These are phyloP conservation scores for Glossophaga mutica DNA, from an alignment of 2,797 vertebrate species.

Conservation along the genomic window DNA sequence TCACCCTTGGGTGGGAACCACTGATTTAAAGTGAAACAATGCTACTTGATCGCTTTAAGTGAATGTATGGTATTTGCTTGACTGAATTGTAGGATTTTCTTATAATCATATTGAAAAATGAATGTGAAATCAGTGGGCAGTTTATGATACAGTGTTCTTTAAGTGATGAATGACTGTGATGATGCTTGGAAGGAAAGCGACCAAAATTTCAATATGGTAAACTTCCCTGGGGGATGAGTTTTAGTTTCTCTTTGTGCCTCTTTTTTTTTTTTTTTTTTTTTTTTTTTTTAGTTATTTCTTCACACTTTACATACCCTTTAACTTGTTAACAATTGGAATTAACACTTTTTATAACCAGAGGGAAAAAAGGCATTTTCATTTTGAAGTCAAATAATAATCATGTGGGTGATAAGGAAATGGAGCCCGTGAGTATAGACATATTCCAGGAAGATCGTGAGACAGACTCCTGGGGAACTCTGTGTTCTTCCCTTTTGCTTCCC, in stretches of 20 bases:
- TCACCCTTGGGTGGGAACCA: background rate
- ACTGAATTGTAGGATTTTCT: background rate
- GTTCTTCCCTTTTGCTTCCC: background rate
- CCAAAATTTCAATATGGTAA: background rate
- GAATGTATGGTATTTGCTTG: background rate
- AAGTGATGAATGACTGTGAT: background rate
- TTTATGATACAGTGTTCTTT: background rate
- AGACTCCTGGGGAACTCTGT: background rate
- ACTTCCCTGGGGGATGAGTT: background rate
- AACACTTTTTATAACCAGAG: background rate
- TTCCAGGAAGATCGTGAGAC: background rate
- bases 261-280: background rate
- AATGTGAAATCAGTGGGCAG: background rate
- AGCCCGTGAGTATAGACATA: background rate
- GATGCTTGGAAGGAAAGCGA: background rate
- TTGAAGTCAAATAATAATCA: background rate
- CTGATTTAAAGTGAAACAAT: background rate
- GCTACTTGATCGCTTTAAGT: background rate
- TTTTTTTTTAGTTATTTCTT: background rate
- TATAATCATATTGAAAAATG: background rate
- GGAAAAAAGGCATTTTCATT: background rate
- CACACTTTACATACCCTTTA: background rate
- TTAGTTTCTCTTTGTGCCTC: background rate
- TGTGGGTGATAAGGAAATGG: background rate
- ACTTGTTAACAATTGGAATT: background rate